Percentiles rank a stretch among this genome's conserved stretches.
Conservation (phyloP, 2,888 invertebrate genomes). For the Drosophila neonasuta region DNA sequence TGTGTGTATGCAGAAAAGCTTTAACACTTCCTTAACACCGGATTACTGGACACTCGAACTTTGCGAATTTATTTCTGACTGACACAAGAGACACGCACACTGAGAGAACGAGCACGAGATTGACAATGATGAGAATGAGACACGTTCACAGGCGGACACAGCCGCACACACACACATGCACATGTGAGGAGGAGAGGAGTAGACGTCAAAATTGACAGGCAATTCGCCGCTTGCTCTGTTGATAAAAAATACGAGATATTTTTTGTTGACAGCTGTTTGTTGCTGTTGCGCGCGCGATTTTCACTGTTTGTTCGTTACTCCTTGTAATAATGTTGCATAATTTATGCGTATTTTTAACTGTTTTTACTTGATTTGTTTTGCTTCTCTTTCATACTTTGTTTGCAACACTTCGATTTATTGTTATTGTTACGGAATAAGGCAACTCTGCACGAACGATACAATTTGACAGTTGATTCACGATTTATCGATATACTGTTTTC, state of each 20-base stretch:
- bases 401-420: conserved; percentile 33
- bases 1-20: conserved; percentile 7
- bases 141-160: conserved; percentile 31
- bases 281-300: conserved; percentile 48
- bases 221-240: conserved; percentile 30
- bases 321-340: conserved; percentile 51
- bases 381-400: conserved; percentile 26
- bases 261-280: conserved; percentile 48
- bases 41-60: conserved; percentile 18
- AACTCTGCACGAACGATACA: conserved; percentile 43
- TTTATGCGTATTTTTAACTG: conserved; percentile 35
- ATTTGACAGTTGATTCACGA: conserved; percentile 10
- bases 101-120: conserved; percentile 7
- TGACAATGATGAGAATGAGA: background rate
- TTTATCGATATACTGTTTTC: conserved; percentile 24
- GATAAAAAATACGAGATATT: conserved; percentile 33
- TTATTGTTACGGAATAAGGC: conserved; percentile 41
- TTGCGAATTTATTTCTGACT: conserved; percentile 21
- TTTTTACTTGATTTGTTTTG: conserved; percentile 12
- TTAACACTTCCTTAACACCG: conserved; percentile 24
- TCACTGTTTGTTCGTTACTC: conserved; percentile 32
- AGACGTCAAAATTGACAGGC: conserved; percentile 54
- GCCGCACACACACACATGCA: conserved; percentile 9
- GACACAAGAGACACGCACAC: conserved; percentile 44
- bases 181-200: conserved; percentile 32